A percentile compares a stretch with the other conserved stretches of the same genome.
phyloP scores from a whole-genome alignment of 1,140 invertebrate species.

The Panonychus citri region DNA sequence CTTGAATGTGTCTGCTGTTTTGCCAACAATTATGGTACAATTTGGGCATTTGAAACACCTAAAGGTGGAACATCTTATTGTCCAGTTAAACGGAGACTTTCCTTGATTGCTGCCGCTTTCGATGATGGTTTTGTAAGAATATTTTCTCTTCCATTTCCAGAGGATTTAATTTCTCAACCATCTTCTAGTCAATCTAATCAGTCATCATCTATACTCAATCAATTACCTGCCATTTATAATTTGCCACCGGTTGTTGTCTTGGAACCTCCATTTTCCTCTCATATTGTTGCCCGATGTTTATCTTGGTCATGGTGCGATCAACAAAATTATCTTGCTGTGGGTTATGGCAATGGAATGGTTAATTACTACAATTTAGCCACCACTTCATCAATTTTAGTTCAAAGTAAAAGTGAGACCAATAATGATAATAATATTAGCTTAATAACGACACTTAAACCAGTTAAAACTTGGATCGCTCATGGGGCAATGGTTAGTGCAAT shows the following conservation, averaged over 20 bases:
- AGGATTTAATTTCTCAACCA: neutral
- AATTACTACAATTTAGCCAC: neutral
- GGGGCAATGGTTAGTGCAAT: neutral
- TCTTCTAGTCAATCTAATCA: too few species aligned
- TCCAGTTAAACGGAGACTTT: neutral
- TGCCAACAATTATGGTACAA: neutral
- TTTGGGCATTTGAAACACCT: neutral
- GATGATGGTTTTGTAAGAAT: neutral
- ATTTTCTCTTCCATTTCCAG: neutral
- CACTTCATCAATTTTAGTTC: too few species aligned
- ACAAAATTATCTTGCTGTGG: neutral
- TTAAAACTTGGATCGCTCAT: neutral
- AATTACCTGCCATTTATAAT: neutral
- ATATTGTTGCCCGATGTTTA: neutral
- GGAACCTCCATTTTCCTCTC: neutral
- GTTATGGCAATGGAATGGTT: neutral
- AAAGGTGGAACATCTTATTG: neutral
- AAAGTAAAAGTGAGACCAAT: too few species aligned
- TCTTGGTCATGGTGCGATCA: neutral
- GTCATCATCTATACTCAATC: neutral
- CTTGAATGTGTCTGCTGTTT: neutral
- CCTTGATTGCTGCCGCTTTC: neutral
- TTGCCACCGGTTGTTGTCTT: neutral
- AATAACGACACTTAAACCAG: neutral
- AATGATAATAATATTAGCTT: too few species aligned